These are phyloP conservation scores for Vanacampus margaritifer DNA, from an alignment of 2,113 vertebrate genomes.

Conservation along the genomic window DNA sequence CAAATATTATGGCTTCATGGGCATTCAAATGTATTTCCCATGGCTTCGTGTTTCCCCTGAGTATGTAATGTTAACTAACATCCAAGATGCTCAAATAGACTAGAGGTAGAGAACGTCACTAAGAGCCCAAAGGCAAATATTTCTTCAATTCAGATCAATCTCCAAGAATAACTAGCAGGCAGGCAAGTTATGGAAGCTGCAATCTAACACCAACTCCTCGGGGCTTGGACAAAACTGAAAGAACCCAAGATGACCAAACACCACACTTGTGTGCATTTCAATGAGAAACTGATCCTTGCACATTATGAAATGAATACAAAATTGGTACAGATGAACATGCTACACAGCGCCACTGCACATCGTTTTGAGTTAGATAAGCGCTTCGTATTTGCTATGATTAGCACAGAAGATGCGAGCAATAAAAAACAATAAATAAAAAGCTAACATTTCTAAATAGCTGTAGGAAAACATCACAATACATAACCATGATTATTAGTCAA, in stretches of 20 bases:
- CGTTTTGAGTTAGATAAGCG: background rate
- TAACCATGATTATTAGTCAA: background rate
- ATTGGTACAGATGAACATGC: background rate
- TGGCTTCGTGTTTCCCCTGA: background rate
- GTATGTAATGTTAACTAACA: constrained; percentile 22
- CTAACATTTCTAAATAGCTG: background rate
- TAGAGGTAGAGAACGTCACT: constrained; percentile 7
- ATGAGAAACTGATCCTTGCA: background rate
- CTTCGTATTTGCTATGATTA: background rate
- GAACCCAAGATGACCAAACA: background rate
- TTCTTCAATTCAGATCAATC: constrained; percentile 3
- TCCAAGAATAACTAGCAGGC: constrained; percentile 7
- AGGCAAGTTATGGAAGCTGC: background rate
- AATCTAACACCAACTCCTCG: background rate
- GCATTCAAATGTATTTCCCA: constrained; percentile 8
- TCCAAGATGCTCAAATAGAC: constrained; percentile 15
- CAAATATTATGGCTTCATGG: background rate
- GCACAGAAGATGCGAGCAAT: background rate
- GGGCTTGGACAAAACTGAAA: background rate
- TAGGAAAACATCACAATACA: background rate
- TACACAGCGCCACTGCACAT: background rate
- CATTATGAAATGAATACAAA: background rate
- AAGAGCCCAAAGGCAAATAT: constrained; percentile 28
- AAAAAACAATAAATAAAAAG: background rate
- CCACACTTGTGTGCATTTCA: background rate